Conservation (phyloP, 2,888 invertebrate species). For the Acleris laterana region DNA sequence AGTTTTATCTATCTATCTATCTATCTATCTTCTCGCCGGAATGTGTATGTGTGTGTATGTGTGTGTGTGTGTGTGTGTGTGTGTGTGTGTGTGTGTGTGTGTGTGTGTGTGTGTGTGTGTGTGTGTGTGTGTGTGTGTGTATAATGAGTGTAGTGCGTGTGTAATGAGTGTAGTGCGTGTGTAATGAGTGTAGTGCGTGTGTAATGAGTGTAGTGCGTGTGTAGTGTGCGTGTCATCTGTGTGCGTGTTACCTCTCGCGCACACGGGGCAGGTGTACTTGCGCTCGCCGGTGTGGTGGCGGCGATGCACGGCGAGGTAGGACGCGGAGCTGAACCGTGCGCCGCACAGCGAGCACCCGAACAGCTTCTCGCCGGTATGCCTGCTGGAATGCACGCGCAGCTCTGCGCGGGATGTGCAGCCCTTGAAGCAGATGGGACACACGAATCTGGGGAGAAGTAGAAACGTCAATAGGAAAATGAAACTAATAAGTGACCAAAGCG, state of each 20-base stretch:
- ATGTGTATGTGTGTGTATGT: too few species aligned
- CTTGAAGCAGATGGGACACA: slow-evolving; percentile 74
- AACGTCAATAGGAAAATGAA: not conserved
- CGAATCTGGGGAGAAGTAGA: slow-evolving; percentile 59
- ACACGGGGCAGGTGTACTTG: slow-evolving; percentile 66
- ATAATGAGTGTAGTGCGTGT: too few species aligned
- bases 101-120: too few species aligned
- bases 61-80: too few species aligned
- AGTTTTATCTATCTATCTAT: too few species aligned
- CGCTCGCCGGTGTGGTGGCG: slow-evolving; percentile 70
- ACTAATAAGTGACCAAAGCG: too few species aligned
- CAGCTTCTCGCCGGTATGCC: slow-evolving; percentile 76
- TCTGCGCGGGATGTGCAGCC: slow-evolving; percentile 77
- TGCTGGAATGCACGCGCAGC: slow-evolving; percentile 69
- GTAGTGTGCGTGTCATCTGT: not conserved
- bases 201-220: too few species aligned
- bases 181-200: too few species aligned
- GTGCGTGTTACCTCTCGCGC: slow-evolving; percentile 62
- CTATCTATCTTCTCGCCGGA: too few species aligned
- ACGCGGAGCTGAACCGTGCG: slow-evolving; percentile 74
- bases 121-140: too few species aligned
- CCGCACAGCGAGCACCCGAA: slow-evolving; percentile 69
- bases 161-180: too few species aligned
- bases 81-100: too few species aligned
- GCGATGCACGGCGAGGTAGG: slow-evolving; percentile 74